phyloP scores from a whole-genome alignment of 1,140 invertebrate genomes.

The Holotrichia oblita region DNA sequence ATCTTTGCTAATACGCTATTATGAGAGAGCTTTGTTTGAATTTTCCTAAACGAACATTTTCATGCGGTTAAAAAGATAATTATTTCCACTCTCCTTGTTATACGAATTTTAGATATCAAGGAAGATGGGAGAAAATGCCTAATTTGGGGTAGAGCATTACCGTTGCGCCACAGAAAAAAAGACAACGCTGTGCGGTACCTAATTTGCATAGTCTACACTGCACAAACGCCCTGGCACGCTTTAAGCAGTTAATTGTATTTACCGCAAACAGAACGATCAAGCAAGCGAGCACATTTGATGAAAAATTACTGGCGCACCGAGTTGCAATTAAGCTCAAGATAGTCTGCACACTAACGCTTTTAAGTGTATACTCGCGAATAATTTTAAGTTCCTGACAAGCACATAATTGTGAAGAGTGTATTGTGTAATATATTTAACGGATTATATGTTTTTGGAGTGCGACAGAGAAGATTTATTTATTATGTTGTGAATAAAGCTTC shows the following conservation, averaged over 20 bases:
- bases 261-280: slow-evolving; percentile 26
- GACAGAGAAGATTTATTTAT: too few species aligned
- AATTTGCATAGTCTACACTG: not conserved
- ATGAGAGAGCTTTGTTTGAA: not conserved
- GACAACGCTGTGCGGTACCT: not conserved
- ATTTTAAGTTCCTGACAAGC: not conserved
- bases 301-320: slow-evolving; percentile 6
- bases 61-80: not conserved
- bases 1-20: too few species aligned
- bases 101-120: not conserved
- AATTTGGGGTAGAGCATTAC: not conserved
- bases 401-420: too few species aligned
- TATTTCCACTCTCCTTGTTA: slow-evolving; percentile 5
- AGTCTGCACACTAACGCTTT: too few species aligned
- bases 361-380: not conserved
- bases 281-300: slow-evolving; percentile 3
- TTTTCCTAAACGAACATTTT: not conserved
- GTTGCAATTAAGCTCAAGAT: too few species aligned
- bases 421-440: too few species aligned
- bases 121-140: not conserved
- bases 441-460: too few species aligned
- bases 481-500: too few species aligned
- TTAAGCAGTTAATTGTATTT: slow-evolving; percentile 23
- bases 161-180: not conserved
- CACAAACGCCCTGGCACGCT: not conserved